A percentile compares a stretch with the other conserved stretches of the same genome.
Evolutionary conservation across 1,140 invertebrate species (phyloP).

Genomic region (Leptopilina clavipes): DNA sequence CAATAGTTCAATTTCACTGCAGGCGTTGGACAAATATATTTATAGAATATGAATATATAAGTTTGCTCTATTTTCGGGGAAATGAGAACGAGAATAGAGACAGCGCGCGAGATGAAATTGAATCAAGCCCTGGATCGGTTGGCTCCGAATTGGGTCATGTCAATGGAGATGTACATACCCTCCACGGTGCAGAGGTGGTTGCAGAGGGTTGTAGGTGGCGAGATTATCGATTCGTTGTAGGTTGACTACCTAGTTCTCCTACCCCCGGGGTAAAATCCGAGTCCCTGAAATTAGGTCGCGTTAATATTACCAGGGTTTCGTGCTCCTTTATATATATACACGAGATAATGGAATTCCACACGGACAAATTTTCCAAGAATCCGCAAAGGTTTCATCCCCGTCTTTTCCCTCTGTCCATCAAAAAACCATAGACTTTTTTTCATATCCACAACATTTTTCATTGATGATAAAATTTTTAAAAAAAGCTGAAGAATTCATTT

Average conservation of each 20-base stretch:
- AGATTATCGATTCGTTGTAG: slow-evolving; percentile 49
- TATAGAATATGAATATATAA: background rate
- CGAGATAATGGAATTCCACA: slow-evolving; percentile 47
- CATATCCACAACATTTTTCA: too few species aligned
- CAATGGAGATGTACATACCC: slow-evolving; percentile 29
- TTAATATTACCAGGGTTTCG: slow-evolving; percentile 43
- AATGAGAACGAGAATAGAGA: slow-evolving; percentile 33
- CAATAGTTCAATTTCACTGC: too few species aligned
- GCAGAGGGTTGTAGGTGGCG: slow-evolving; percentile 29
- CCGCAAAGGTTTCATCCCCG: too few species aligned
- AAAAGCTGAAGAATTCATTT: too few species aligned
- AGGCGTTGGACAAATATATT: too few species aligned
- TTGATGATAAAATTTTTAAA: background rate
- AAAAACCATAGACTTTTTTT: too few species aligned
- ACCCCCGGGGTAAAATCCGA: slow-evolving; percentile 49
- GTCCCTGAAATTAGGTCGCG: slow-evolving; percentile 51
- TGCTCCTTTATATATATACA: slow-evolving; percentile 43
- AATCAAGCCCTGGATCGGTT: slow-evolving; percentile 29
- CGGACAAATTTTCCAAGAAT: slow-evolving; percentile 36
- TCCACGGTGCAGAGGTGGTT: slow-evolving; percentile 28
- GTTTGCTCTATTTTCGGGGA: slow-evolving; percentile 17
- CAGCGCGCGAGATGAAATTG: slow-evolving; percentile 16
- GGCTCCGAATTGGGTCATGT: slow-evolving; percentile 28
- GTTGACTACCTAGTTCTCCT: slow-evolving; percentile 37
- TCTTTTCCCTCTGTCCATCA: too few species aligned